Base-by-base conservation (phyloP, 2,888 invertebrate species). In the Ennomos erosarius region DNA sequence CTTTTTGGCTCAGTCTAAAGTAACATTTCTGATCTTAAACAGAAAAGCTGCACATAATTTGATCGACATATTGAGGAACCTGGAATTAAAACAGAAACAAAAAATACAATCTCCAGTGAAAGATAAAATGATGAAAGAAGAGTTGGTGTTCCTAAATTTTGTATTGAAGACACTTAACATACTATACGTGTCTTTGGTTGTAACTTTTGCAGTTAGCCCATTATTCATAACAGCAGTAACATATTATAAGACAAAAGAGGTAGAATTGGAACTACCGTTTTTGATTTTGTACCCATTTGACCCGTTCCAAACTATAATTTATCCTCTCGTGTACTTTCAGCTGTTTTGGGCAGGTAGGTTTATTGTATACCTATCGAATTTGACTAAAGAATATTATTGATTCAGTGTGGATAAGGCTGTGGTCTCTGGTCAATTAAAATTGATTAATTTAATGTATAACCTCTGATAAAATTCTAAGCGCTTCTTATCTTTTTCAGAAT, bases 291-390 rank as follows among this genome's bases (percentile, higher is more conserved):
- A 87, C 74, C 88, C 88, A 0, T 85, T 89, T 49, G 75, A 88
- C 68, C 59, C 78, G 9, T 78, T 71, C 36, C 73, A 81, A 40
- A 59, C 79, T 0, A 76, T 61, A 38, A 73, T 76, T 49, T 88
- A 80, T 78, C 88, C 87, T 0, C 76, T 76, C 51, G 76, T 82
- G 1, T 88, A 84, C 59, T 10, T 84, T 6, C 80, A 79, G 50
- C 88, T 87, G 60, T 59, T 79, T 58, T 82, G 81, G 79, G 78
- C 83, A 40, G 78, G 88, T 88, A 64, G 66, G 81, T 80, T 38
- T 55, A 34, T n/a, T 45, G 8, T 26, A 13, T 47, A n/a, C 8
- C 26, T 0, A 26, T 1, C 26, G n/a, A n/a, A n/a, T n/a, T n/a
- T n/a, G n/a, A n/a, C n/a, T n/a, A n/a, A n/a, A n/a, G n/a, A n/a